phyloP scores from a whole-genome alignment of 2,888 invertebrate species.

The Apodemia zela region DNA sequence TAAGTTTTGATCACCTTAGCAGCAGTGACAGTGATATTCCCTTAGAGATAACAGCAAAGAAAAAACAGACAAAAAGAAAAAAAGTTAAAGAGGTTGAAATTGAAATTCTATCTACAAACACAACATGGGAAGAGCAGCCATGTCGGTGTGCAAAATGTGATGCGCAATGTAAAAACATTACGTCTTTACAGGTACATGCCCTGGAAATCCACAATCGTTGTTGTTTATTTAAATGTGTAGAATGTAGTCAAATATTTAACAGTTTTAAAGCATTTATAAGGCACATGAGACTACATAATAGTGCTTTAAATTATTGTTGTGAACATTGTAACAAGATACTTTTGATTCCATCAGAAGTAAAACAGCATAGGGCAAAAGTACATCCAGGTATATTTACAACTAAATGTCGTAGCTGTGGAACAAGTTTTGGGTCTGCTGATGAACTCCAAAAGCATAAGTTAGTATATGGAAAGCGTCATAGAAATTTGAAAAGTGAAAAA shows the following conservation, averaged over 20 bases:
- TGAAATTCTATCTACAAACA: constrained; percentile 34
- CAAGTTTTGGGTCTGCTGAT: constrained; percentile 50
- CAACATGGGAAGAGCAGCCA: constrained; percentile 61
- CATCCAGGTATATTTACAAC: constrained; percentile 42
- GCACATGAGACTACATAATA: constrained; percentile 59
- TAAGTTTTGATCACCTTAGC: constrained; percentile 42
- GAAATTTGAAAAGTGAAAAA: constrained; percentile 27
- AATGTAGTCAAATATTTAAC: constrained; percentile 54
- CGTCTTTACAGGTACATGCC: constrained; percentile 58
- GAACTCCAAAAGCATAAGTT: constrained; percentile 55
- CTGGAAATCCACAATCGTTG: constrained; percentile 62
- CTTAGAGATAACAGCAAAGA: constrained; percentile 42
- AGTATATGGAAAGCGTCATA: constrained; percentile 44
- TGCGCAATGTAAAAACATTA: constrained; percentile 60
- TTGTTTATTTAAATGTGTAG: constrained; percentile 61
- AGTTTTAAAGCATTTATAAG: constrained; percentile 55
- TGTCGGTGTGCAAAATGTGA: constrained; percentile 66
- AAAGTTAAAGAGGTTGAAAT: constrained; percentile 32
- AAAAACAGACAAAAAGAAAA: constrained; percentile 45
- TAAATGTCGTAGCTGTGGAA: constrained; percentile 58
- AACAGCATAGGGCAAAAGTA: constrained; percentile 47
- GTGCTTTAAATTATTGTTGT: constrained; percentile 55
- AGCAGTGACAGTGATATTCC: constrained; percentile 60
- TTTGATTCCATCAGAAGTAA: constrained; percentile 42
- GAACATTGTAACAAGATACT: constrained; percentile 62